Evolutionary conservation across 2,888 invertebrate species (phyloP).

Genomic region (Tanaodytes sp.): DNA sequence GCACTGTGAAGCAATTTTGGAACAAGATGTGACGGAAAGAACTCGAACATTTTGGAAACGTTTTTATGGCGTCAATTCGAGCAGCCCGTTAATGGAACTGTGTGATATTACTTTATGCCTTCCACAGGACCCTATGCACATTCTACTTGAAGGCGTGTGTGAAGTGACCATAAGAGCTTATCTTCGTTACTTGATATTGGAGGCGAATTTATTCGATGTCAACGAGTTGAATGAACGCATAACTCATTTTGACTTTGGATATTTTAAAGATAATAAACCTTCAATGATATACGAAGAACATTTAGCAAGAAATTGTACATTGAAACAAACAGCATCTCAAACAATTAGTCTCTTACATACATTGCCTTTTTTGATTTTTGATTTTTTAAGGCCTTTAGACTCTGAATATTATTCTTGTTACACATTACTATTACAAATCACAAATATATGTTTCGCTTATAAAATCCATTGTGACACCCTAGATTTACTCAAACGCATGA

Average conservation of each 20-base stretch:
- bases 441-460: constrained; percentile 11
- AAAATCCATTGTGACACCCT: constrained; percentile 2
- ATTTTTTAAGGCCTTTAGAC: no score
- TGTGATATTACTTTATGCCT: constrained; percentile 12
- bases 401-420: neutral
- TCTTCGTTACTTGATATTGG: constrained; percentile 23
- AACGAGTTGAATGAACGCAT: constrained; percentile 14
- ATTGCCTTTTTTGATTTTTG: neutral
- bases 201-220: neutral
- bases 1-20: constrained; percentile 5
- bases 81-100: neutral
- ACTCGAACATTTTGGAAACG: neutral
- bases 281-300: neutral
- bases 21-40: neutral
- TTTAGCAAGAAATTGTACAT: neutral
- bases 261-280: constrained; percentile 9
- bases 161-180: constrained; percentile 26
- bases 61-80: neutral
- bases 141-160: constrained; percentile 50
- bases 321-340: constrained; percentile 6
- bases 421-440: no score
- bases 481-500: constrained; percentile 1
- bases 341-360: neutral
- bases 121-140: constrained; percentile 45
- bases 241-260: constrained; percentile 4